Base-by-base conservation (phyloP, 2,888 invertebrate species). In the Lasioglossum vierecki region DNA sequence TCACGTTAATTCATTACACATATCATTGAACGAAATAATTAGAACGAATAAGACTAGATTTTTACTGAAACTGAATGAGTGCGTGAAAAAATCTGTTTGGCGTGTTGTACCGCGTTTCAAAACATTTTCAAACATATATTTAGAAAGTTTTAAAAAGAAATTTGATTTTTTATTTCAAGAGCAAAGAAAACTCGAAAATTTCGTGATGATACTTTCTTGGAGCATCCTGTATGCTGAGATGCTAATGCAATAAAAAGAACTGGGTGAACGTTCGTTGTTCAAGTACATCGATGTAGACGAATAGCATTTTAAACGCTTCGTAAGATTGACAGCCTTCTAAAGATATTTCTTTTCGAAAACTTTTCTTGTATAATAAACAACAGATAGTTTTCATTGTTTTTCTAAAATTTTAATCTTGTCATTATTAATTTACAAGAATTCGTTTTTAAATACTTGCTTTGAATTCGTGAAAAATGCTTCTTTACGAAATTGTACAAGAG, bases 271-370 rank as follows among this genome's bases (percentile, higher is more conserved):
- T 79, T 82, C 75, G 46, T 84, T 53, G 44, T 76, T 83, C 84
- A 83, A 79, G 84, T 76, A 83, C 75, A 75, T 57, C 26, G 30
- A 66, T 76, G 83, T 79, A 18, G 66, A 72, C 44, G 75, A 66
- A 83, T 75, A 72, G 79, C 46, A 84, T 84, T 57, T 79, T 76
- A 84, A 84, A 76, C 57, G 49, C 44, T 22, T 57, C 30, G 49
- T 46, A 26, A 83, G 79, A 76, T 49, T 26, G 53, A 30, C 57
- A 57, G 26, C 13, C 18, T 71, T 70, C 30, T 26, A 49, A 39
- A 70, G 13, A 78, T 13, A 46, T 78, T 18, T 49, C 49, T 35
- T 49, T 15, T 39, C 49, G 49, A 35, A 39, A n/a, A 41, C 26
- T 70, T 22, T 26, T 35, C n/a, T 39, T 63, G 15, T 63, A 18